phyloP scores from a whole-genome alignment of 2,888 invertebrate species.

The Heliconius erato region DNA sequence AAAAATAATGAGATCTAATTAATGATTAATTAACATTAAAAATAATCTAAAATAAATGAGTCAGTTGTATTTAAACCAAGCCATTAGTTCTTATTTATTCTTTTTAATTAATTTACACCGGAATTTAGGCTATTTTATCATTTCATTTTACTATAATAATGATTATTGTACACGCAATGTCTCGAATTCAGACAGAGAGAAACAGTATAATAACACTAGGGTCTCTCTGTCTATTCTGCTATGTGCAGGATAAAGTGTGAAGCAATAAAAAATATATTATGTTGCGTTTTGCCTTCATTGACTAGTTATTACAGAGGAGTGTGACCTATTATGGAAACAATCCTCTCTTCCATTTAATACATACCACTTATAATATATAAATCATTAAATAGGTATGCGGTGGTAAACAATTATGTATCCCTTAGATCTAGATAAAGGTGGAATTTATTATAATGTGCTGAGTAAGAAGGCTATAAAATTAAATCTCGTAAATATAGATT shows the following conservation, averaged over 20 bases:
- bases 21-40: too few species aligned
- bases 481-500: slow-evolving; percentile 13
- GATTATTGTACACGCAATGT: too few species aligned
- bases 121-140: too few species aligned
- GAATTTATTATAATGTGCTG: slow-evolving; percentile 1
- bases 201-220: not conserved
- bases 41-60: too few species aligned
- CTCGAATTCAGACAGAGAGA: too few species aligned
- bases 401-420: not conserved
- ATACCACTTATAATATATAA: not conserved
- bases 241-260: not conserved
- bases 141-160: too few species aligned
- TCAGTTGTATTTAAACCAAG: too few species aligned
- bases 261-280: not conserved
- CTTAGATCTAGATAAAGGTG: slow-evolving; percentile 9
- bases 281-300: not conserved
- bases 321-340: not conserved
- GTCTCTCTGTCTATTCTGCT: not conserved
- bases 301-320: not conserved
- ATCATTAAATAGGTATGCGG: not conserved
- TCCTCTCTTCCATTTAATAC: not conserved
- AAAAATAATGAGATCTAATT: too few species aligned
- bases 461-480: not conserved
- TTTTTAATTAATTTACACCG: too few species aligned
- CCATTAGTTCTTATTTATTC: too few species aligned